Conservation (phyloP, 2,113 vertebrate genomes). For the Tringa solitaria region DNA sequence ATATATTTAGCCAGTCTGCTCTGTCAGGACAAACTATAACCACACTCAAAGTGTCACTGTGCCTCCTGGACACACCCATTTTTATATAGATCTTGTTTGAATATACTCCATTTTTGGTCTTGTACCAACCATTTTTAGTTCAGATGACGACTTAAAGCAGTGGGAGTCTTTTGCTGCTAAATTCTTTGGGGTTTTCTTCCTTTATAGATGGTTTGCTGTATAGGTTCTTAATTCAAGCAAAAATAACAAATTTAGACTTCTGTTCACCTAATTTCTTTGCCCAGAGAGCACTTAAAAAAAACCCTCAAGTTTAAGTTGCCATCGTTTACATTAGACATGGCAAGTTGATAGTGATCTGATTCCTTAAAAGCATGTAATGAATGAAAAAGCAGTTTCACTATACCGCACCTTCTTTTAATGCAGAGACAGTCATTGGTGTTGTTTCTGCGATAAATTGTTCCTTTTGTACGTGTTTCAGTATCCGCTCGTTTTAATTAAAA, state of each 20-base stretch:
- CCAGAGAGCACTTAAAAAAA: neutral
- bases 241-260: neutral
- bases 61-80: constrained; percentile 75
- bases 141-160: neutral
- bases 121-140: constrained; percentile 20
- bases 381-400: neutral
- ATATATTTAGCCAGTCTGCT: neutral
- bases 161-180: neutral
- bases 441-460: neutral
- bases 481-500: neutral
- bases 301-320: neutral
- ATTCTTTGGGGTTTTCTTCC: neutral
- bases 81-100: neutral
- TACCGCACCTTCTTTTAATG: neutral
- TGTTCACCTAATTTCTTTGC: neutral
- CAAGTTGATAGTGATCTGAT: neutral
- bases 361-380: neutral
- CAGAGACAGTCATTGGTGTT: neutral
- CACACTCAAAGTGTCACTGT: constrained; percentile 53
- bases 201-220: neutral
- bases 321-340: neutral
- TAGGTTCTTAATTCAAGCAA: neutral
- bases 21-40: constrained; percentile 23
- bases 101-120: constrained; percentile 44
- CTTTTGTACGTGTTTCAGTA: neutral